These are phyloP conservation scores for Percopsis transmontana DNA, from an alignment of 2,113 vertebrate genomes.

Conservation along the genomic window DNA sequence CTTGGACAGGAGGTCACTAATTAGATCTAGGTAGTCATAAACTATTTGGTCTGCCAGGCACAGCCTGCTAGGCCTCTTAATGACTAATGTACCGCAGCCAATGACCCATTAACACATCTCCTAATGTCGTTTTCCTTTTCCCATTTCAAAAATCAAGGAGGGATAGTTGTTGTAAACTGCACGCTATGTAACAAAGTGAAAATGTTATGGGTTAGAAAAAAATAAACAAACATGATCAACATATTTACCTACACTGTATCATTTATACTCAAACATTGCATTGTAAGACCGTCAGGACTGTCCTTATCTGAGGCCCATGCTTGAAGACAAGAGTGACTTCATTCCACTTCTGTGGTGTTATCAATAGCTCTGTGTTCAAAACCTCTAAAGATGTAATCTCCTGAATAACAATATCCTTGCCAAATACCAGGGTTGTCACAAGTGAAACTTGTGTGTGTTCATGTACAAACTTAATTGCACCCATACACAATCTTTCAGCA, in stretches of 20 bases:
- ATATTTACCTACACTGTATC: no score
- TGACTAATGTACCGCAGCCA: slow-evolving; percentile 41
- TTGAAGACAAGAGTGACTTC: slow-evolving; percentile 12
- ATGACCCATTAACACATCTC: slow-evolving; percentile 43
- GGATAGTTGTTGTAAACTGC: slow-evolving; percentile 1
- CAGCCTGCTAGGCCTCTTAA: slow-evolving; percentile 8
- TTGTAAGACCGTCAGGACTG: slow-evolving; percentile 6
- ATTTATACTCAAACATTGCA: background rate
- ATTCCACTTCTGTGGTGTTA: slow-evolving; percentile 26
- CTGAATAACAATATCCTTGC: slow-evolving; percentile 41
- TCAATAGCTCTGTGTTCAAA: slow-evolving; percentile 27
- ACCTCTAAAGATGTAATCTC: slow-evolving; percentile 52
- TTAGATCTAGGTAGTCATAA: slow-evolving; percentile 15
- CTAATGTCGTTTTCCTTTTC: slow-evolving; percentile 32
- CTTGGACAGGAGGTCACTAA: slow-evolving; percentile 33
- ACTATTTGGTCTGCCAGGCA: slow-evolving; percentile 20
- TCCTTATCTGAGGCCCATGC: slow-evolving; percentile 20
- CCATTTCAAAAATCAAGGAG: slow-evolving; percentile 7
- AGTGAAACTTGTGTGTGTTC: slow-evolving; percentile 14
- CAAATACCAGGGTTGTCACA: slow-evolving; percentile 55
- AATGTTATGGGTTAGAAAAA: background rate
- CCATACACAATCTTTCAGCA: slow-evolving; percentile 25
- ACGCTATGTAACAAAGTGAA: background rate
- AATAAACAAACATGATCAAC: background rate
- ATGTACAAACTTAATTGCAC: slow-evolving; percentile 14